Evolutionary conservation across 1,140 invertebrate species (phyloP).

Genomic region (Caenorhabditis inopinata): DNA sequence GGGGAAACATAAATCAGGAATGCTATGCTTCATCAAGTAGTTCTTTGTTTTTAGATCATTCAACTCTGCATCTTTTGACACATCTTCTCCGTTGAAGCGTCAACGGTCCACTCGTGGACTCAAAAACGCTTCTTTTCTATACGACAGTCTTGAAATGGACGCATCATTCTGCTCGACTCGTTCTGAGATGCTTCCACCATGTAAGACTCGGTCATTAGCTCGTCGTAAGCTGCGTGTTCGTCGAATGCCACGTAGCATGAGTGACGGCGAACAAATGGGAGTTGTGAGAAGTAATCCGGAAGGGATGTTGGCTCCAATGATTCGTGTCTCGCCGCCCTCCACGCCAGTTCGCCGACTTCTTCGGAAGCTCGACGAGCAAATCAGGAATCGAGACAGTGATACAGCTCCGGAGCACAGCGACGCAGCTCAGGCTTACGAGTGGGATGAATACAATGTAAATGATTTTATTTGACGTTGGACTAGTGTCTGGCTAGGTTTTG

Average conservation of each 20-base stretch:
- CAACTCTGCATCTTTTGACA: constrained; percentile 20
- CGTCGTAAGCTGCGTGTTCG: constrained; percentile 33
- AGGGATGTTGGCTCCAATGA: constrained; percentile 36
- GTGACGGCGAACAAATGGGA: constrained; percentile 44
- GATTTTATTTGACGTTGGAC: too few relatives aligned
- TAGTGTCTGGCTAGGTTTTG: too few relatives aligned
- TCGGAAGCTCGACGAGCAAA: constrained; percentile 32
- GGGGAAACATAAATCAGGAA: neutral
- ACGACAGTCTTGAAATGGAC: constrained; percentile 41
- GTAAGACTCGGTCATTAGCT: neutral
- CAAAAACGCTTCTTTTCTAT: constrained; percentile 13
- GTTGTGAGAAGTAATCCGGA: constrained; percentile 15
- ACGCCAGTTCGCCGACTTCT: constrained; percentile 39
- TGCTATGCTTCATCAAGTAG: too few relatives aligned
- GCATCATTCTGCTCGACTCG: constrained; percentile 47
- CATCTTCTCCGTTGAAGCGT: constrained; percentile 24
- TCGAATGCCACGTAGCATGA: constrained; percentile 41
- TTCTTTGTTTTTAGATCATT: constrained; percentile 21
- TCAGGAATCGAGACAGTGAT: constrained; percentile 25
- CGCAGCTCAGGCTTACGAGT: constrained; percentile 48
- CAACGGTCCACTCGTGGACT: neutral
- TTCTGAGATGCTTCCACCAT: constrained; percentile 37
- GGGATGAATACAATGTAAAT: constrained; percentile 52
- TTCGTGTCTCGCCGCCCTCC: constrained; percentile 35
- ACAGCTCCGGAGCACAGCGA: constrained; percentile 32